phyloP scores from a whole-genome alignment of 2,797 vertebrate species.

The Euthynnus affinis region DNA sequence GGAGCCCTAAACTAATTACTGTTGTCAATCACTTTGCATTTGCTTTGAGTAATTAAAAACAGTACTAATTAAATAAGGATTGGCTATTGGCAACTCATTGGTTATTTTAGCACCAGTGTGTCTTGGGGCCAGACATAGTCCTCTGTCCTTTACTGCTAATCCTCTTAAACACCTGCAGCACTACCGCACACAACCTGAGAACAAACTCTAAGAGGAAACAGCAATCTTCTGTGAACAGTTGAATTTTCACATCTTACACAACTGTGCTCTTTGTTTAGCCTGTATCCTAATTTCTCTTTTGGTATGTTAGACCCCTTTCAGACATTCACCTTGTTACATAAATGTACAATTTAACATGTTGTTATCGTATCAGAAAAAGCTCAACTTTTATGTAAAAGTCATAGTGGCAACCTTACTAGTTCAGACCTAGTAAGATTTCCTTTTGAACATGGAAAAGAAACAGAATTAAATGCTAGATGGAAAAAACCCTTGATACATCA shows the following conservation, averaged over 20 bases:
- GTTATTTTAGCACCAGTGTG: slow-evolving; percentile 38
- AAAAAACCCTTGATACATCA: neutral
- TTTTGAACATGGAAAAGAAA: neutral
- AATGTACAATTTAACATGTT: slow-evolving; percentile 4
- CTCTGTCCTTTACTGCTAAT: slow-evolving; percentile 33
- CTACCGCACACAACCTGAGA: neutral
- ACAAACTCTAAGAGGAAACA: neutral
- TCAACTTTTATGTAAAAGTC: slow-evolving; percentile 10
- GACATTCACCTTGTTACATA: neutral
- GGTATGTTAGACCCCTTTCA: neutral
- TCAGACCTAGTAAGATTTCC: neutral
- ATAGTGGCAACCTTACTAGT: neutral
- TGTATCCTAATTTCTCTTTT: neutral
- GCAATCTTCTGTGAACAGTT: neutral
- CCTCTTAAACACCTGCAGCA: slow-evolving; percentile 18
- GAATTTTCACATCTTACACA: slow-evolving; percentile 10
- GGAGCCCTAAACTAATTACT: slow-evolving; percentile 58
- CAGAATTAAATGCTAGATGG: neutral
- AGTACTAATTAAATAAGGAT: slow-evolving; percentile 63
- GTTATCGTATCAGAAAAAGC: slow-evolving; percentile 3
- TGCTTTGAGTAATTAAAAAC: slow-evolving; percentile 71
- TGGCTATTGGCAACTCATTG: slow-evolving; percentile 53
- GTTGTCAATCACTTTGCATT: slow-evolving; percentile 63
- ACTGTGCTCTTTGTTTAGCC: neutral
- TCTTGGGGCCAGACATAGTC: slow-evolving; percentile 43